Evolutionary conservation across 2,113 vertebrate genomes (phyloP).

Genomic region (Balaeniceps rex): DNA sequence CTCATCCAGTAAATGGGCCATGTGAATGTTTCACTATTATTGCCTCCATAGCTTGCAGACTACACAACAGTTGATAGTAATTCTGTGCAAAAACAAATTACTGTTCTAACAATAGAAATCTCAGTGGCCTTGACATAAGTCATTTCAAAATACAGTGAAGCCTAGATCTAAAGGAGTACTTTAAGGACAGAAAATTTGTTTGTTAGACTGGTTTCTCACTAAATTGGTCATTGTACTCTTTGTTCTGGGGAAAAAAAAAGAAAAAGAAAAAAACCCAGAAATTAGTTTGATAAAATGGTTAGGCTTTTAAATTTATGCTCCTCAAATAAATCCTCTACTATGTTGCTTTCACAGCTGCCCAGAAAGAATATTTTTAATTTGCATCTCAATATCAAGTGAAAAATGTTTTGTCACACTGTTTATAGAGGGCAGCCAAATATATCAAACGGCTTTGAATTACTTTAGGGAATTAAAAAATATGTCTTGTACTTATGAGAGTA

Average conservation of each 20-base stretch:
- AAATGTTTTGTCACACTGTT: conserved; percentile 2
- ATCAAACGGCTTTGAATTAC: neutral
- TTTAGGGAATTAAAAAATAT: neutral
- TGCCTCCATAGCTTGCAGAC: conserved; percentile 35
- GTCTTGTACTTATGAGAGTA: neutral
- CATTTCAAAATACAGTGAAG: conserved; percentile 12
- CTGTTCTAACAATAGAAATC: conserved; percentile 56
- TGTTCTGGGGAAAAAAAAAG: neutral
- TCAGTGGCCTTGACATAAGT: conserved; percentile 43
- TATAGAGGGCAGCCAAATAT: neutral
- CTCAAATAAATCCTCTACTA: neutral
- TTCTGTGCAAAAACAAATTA: conserved; percentile 53
- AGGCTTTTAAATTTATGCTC: neutral
- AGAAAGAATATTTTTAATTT: conserved; percentile 16
- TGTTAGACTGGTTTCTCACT: neutral
- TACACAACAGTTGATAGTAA: conserved; percentile 35
- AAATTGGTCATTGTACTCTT: neutral
- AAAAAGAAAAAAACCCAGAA: neutral
- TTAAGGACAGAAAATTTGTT: neutral
- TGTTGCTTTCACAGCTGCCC: neutral
- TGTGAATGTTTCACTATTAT: conserved; percentile 62
- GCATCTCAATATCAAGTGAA: neutral
- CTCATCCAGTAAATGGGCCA: conserved; percentile 63
- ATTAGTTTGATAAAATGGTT: neutral
- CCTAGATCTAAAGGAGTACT: conserved; percentile 1